Percentiles rank a stretch among this genome's conserved stretches.
phyloP scores from a whole-genome alignment of 2,113 vertebrate genomes.

The Polypterus senegalus region DNA sequence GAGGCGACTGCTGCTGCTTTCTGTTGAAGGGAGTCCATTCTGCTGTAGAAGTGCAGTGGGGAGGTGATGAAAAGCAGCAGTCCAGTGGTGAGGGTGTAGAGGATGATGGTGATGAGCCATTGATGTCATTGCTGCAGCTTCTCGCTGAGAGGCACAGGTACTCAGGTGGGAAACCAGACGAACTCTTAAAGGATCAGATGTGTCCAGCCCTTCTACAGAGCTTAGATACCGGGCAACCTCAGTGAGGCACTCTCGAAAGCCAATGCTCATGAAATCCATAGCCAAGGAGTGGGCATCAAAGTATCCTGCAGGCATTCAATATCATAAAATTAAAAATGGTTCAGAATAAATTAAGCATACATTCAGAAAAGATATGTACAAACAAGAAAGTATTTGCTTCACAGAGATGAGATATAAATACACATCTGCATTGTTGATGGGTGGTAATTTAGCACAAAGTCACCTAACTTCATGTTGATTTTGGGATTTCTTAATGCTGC shows the following conservation, averaged over 20 bases:
- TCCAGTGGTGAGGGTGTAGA: slow-evolving; percentile 70
- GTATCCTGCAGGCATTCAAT: slow-evolving; percentile 48
- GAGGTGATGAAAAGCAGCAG: slow-evolving; percentile 60
- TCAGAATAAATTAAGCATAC: slow-evolving; percentile 1
- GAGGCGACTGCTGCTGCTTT: slow-evolving; percentile 45
- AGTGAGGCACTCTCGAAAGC: slow-evolving; percentile 79
- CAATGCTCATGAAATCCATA: slow-evolving; percentile 95
- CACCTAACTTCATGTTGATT: slow-evolving; percentile 12
- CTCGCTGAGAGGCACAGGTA: slow-evolving; percentile 74
- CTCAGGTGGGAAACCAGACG: slow-evolving; percentile 85
- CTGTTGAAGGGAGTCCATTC: slow-evolving; percentile 49
- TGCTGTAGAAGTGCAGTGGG: slow-evolving; percentile 57
- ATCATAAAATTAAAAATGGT: neutral
- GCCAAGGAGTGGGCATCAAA: slow-evolving; percentile 76
- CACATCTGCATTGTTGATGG: neutral
- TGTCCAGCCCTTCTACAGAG: slow-evolving; percentile 74
- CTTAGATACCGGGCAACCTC: slow-evolving; percentile 83
- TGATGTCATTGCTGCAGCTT: slow-evolving; percentile 64
- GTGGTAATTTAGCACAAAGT: too few species aligned
- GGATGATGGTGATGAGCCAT: slow-evolving; percentile 54
- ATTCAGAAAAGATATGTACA: slow-evolving; percentile 3
- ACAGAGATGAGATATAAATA: slow-evolving; percentile 27
- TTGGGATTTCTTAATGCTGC: slow-evolving; percentile 34
- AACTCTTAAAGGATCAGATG: slow-evolving; percentile 59
- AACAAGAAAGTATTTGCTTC: slow-evolving; percentile 19